Evolutionary conservation across 2,113 vertebrate genomes (phyloP).

Genomic region (Bos taurus): ARS-UCD2.0 NC_037349.1:46286001-46286500

Average conservation of each 20-base stretch:
- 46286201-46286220: not conserved
- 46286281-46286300: not conserved
- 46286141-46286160: not conserved
- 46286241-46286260: not conserved
- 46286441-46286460: not conserved
- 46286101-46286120: not conserved
- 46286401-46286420: not conserved
- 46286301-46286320: not conserved
- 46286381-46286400: not conserved
- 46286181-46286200: not conserved
- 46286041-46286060: not conserved
- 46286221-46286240: not conserved
- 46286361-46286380: not conserved
- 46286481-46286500: not conserved
- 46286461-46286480: not conserved
- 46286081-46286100: not conserved
- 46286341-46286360: not conserved
- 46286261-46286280: not conserved
- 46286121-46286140: not conserved
- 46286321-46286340: not conserved
- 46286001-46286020: not conserved
- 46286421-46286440: not conserved
- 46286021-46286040: not conserved
- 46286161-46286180: not conserved
- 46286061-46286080: slow-evolving; percentile 37